phyloP scores from a whole-genome alignment of 1,140 invertebrate genomes.

The Brachionus plicatilis region DNA sequence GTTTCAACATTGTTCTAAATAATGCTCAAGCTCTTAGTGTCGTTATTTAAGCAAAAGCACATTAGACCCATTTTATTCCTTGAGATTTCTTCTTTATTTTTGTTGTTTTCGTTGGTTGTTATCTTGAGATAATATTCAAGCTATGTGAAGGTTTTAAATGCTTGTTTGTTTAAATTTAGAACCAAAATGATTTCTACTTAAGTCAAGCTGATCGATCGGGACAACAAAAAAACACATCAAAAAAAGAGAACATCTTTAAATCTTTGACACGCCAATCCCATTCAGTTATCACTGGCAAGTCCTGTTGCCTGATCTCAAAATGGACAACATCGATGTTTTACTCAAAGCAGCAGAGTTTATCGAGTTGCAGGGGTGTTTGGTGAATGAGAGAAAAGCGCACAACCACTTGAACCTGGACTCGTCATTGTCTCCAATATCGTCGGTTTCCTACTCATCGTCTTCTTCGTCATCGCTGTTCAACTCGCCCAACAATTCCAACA shows the following conservation, averaged over 20 bases:
- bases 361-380: not conserved
- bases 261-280: not conserved
- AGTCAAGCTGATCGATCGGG: not conserved
- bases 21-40: not conserved
- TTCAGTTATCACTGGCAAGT: not conserved
- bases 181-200: slow-evolving; percentile 19
- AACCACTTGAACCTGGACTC: not conserved
- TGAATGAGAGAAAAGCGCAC: not conserved
- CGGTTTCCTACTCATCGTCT: slow-evolving; percentile 1
- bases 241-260: not conserved
- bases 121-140: no score
- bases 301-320: not conserved
- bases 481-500: not conserved
- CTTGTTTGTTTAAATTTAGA: not conserved
- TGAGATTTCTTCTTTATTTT: not conserved
- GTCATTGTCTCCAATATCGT: slow-evolving; percentile 16
- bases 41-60: not conserved
- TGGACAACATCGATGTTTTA: slow-evolving; percentile 7
- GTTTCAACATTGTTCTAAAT: not conserved
- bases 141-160: not conserved
- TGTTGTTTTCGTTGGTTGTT: no score
- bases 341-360: slow-evolving; percentile 21
- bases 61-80: not conserved
- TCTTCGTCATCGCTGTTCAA: not conserved
- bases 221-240: no score